Evolutionary conservation across 2,797 vertebrate species (phyloP).

Genomic region (Orientallactaga sibirica): DNA sequence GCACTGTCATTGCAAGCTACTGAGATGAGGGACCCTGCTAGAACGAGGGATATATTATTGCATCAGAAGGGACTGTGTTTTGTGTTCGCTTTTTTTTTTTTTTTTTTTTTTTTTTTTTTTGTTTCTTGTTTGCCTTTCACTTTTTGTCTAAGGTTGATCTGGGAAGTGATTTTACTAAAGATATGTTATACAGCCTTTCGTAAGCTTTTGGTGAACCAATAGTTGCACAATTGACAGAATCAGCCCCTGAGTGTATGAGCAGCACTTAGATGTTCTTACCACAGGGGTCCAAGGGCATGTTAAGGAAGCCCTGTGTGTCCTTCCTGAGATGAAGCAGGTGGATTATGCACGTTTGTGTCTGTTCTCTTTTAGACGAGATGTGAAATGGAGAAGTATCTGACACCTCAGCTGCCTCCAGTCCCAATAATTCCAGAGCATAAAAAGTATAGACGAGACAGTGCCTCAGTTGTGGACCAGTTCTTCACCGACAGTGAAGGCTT

Average conservation of each 20-base stretch:
- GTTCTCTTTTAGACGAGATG: conserved; percentile 91
- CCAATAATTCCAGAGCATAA: conserved; percentile 91
- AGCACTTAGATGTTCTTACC: background rate
- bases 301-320: conserved; percentile 2
- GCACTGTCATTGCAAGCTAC: background rate
- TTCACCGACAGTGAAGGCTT: conserved; percentile 93
- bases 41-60: background rate
- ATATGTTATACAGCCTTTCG: background rate
- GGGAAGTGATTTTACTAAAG: conserved; percentile 51
- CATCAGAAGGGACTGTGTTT: conserved; percentile 51
- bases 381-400: conserved; percentile 96
- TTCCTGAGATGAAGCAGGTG: conserved; percentile 44
- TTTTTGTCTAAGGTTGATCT: conserved; percentile 44
- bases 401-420: conserved; percentile 89
- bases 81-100: background rate
- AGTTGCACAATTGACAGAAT: conserved; percentile 66
- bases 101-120: background rate
- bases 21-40: conserved; percentile 13
- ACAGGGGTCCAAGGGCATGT: background rate
- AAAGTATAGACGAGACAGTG: conserved; percentile 92
- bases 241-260: conserved; percentile 57
- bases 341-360: conserved; percentile 77
- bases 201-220: conserved; percentile 55
- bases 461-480: conserved; percentile 94
- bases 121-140: conserved; percentile 50